Conservation (phyloP, 2,113 vertebrate species). For the Spea multiplicata region DNA sequence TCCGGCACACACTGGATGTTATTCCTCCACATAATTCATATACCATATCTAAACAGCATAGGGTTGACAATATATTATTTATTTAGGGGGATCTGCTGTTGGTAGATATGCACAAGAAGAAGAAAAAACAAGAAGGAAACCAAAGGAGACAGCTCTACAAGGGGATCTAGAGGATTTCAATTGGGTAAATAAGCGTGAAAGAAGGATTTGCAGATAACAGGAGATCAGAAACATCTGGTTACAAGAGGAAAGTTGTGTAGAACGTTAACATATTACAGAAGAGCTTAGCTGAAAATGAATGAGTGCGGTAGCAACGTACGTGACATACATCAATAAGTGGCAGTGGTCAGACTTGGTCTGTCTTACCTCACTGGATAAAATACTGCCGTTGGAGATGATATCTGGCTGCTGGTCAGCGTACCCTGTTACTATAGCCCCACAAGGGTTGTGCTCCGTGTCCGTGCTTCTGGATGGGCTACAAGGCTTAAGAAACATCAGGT, state of each 20-base stretch:
- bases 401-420: conserved; percentile 94
- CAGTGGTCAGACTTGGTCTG: not conserved
- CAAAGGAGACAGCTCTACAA: conserved; percentile 5
- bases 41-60: too few species aligned
- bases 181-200: conserved; percentile 31
- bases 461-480: conserved; percentile 88
- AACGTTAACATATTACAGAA: conserved; percentile 43
- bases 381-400: conserved; percentile 96
- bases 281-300: conserved; percentile 23
- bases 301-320: conserved; percentile 44
- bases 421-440: conserved; percentile 86
- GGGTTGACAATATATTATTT: too few species aligned
- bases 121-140: not conserved
- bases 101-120: not conserved
- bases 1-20: too few species aligned
- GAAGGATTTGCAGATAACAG: conserved; percentile 41
- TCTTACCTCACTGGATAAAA: conserved; percentile 93
- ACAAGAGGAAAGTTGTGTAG: conserved; percentile 34
- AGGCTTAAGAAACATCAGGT: conserved; percentile 97
- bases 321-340: conserved; percentile 23
- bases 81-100: too few species aligned
- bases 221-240: conserved; percentile 43
- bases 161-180: conserved; percentile 35
- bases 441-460: conserved; percentile 88
- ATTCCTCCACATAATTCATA: too few species aligned